phyloP scores from a whole-genome alignment of 2,888 invertebrate genomes.

The Geophilus truncorum region DNA sequence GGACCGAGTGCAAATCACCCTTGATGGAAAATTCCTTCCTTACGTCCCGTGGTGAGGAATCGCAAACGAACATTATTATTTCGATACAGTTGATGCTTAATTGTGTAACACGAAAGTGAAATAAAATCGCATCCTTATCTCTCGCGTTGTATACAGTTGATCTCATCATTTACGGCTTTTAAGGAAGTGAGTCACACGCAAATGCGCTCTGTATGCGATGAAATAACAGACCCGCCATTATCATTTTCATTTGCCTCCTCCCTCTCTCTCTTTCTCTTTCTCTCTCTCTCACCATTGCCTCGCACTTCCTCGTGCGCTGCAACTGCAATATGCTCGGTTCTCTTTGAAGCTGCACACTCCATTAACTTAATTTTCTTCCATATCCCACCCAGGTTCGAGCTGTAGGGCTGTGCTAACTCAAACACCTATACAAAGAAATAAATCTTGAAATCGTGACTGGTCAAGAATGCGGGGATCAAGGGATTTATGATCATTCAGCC shows the following conservation, averaged over 20 bases:
- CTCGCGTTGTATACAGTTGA: not conserved
- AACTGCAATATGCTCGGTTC: not conserved
- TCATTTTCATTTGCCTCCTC: not conserved
- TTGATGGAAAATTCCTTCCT: slow-evolving; percentile 38
- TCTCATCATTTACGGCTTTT: not conserved
- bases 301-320: not conserved
- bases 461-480: not conserved
- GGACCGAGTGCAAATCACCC: slow-evolving; percentile 31
- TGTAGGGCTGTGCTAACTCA: not conserved
- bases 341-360: not conserved
- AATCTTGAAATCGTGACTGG: not conserved
- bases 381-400: not conserved
- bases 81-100: not conserved
- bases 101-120: not conserved
- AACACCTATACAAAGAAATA: not conserved
- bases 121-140: not conserved
- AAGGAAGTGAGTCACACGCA: not conserved
- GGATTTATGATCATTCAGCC: not conserved
- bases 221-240: not conserved
- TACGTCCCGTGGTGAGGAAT: not conserved
- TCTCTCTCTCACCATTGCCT: not conserved
- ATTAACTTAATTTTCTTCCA: not conserved
- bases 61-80: not conserved
- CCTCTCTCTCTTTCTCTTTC: not conserved
- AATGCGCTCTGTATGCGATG: not conserved